phyloP scores from a whole-genome alignment of 2,113 vertebrate species.

The Polypterus bichir region DNA sequence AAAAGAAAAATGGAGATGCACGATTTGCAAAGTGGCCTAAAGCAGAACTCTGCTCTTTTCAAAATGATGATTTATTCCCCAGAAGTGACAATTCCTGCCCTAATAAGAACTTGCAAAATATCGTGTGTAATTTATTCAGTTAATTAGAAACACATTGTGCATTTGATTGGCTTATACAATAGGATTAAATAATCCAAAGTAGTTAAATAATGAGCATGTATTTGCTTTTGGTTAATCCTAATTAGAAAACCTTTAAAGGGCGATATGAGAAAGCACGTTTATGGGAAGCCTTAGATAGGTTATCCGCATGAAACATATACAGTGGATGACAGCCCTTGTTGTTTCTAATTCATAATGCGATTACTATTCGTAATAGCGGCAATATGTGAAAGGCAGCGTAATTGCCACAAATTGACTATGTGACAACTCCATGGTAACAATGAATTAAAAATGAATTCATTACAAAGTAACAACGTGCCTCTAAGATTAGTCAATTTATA shows the following conservation, averaged over 20 bases:
- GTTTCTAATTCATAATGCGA: constrained; percentile 32
- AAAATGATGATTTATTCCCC: too few relatives aligned
- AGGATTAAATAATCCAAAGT: constrained; percentile 4
- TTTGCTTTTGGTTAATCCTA: constrained; percentile 5
- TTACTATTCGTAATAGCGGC: constrained; percentile 28
- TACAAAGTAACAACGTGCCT: not conserved
- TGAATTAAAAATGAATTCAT: constrained; percentile 5
- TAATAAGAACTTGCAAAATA: not conserved
- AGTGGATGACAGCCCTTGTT: not conserved
- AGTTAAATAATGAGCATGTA: not conserved
- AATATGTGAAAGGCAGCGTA: constrained; percentile 20
- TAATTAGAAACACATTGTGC: constrained; percentile 1
- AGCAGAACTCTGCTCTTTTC: too few relatives aligned
- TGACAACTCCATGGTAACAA: constrained; percentile 29
- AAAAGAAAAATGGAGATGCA: too few relatives aligned
- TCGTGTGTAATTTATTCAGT: not conserved
- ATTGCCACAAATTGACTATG: constrained; percentile 23
- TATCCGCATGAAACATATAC: not conserved
- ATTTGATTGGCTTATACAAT: constrained; percentile 6
- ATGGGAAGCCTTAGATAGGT: not conserved
- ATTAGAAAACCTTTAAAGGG: constrained; percentile 4
- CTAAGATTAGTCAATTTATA: not conserved
- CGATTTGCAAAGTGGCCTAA: too few relatives aligned
- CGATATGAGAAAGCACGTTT: not conserved
- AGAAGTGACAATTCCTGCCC: not conserved